A percentile compares a stretch with the other conserved stretches of the same genome.
Conservation (phyloP, 92 coral and sea anemone genomes). For the Porites lobata region DNA sequence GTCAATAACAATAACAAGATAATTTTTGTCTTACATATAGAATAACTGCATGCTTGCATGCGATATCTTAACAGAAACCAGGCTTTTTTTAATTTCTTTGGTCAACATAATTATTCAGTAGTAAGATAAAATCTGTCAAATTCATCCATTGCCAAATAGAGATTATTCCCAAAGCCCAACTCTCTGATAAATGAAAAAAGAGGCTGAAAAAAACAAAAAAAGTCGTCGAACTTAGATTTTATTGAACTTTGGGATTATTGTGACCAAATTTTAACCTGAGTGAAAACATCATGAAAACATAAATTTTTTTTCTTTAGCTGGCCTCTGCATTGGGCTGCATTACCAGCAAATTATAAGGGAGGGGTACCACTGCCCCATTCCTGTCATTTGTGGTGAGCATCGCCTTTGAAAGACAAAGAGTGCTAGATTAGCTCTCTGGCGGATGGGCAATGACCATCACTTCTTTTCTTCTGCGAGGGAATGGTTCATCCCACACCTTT, state of each 20-base stretch:
- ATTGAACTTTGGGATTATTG: no score
- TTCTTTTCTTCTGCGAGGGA: constrained; percentile 17
- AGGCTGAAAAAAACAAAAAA: no score
- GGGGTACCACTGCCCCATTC: constrained; percentile 7
- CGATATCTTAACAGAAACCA: neutral
- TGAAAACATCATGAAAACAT: no score
- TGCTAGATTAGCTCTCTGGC: neutral
- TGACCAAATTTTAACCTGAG: neutral
- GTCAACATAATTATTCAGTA: no score
- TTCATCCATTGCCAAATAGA: neutral
- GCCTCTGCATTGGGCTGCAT: neutral
- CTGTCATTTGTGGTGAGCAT: constrained; percentile 13
- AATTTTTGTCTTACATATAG: neutral
- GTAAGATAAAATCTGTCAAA: neutral
- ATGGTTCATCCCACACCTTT: neutral
- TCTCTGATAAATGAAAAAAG: no score
- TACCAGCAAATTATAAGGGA: neutral
- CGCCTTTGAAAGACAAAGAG: neutral
- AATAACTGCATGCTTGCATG: neutral
- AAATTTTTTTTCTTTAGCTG: neutral
- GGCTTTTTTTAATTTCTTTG: neutral
- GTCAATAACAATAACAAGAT: neutral
- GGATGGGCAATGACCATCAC: neutral
- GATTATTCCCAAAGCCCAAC: neutral
- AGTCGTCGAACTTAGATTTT: no score